A percentile compares a stretch with the other conserved stretches of the same genome.
Conservation (phyloP, 2,797 vertebrate genomes). For the Heterohyrax brucei region DNA sequence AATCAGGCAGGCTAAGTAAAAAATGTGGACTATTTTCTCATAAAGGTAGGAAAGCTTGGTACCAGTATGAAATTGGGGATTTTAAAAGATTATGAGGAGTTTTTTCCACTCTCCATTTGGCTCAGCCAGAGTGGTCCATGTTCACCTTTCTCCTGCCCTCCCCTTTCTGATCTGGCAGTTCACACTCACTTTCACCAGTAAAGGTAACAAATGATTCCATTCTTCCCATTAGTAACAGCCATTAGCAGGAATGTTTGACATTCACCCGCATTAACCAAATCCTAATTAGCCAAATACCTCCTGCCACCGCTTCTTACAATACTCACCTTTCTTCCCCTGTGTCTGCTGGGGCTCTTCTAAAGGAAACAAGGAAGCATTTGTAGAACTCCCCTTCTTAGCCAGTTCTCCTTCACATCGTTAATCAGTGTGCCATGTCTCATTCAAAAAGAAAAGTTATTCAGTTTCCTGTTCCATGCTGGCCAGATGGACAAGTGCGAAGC, state of each 20-base stretch:
- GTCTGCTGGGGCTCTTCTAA: slow-evolving; percentile 43
- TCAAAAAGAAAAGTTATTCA: background rate
- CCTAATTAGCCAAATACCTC: slow-evolving; percentile 73
- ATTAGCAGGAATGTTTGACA: slow-evolving; percentile 77
- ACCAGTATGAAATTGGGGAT: background rate
- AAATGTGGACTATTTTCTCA: background rate
- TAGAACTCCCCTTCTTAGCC: slow-evolving; percentile 47
- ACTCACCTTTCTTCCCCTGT: slow-evolving; percentile 72
- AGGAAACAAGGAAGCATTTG: slow-evolving; percentile 69
- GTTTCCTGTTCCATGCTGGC: slow-evolving; percentile 48
- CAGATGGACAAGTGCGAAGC: slow-evolving; percentile 56
- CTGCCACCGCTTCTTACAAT: slow-evolving; percentile 66
- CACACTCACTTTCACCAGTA: slow-evolving; percentile 78
- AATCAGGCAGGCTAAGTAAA: background rate
- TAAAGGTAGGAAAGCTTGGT: background rate
- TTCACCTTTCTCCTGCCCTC: slow-evolving; percentile 46
- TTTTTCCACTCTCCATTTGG: slow-evolving; percentile 66
- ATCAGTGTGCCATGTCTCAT: slow-evolving; percentile 72
- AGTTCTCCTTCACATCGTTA: slow-evolving; percentile 79
- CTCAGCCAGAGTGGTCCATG: slow-evolving; percentile 22
- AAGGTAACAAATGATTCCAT: slow-evolving; percentile 85
- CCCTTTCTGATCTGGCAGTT: slow-evolving; percentile 54
- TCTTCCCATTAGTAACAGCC: slow-evolving; percentile 82
- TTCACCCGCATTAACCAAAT: slow-evolving; percentile 73
- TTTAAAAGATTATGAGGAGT: slow-evolving; percentile 55